phyloP scores from a whole-genome alignment of 2,797 vertebrate genomes.

The Ceryle rudis region DNA sequence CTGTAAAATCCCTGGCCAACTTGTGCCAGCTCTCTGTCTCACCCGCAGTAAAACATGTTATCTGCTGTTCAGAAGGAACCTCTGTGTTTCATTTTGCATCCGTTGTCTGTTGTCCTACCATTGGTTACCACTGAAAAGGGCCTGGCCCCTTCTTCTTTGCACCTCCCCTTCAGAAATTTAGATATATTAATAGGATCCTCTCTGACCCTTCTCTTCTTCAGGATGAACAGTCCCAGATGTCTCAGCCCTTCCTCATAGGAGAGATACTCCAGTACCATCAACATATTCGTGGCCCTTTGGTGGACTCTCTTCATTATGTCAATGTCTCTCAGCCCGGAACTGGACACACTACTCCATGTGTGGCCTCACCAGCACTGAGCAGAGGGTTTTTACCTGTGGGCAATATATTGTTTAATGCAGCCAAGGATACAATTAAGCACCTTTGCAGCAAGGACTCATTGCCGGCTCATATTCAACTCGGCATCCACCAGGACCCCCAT shows the following conservation, averaged over 20 bases:
- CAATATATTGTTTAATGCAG: background rate
- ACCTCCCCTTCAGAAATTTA: background rate
- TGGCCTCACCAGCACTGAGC: background rate
- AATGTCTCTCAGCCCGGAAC: background rate
- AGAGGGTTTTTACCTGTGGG: fast-evolving
- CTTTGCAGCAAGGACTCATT: background rate
- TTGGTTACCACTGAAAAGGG: background rate
- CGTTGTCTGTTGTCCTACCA: background rate
- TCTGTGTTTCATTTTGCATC: background rate
- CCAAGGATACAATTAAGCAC: background rate
- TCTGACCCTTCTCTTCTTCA: background rate
- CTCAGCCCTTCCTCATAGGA: background rate
- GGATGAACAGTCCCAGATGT: background rate
- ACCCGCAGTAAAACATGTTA: background rate
- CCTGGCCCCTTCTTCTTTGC: background rate
- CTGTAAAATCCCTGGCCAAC: background rate
- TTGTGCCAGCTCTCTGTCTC: fast-evolving
- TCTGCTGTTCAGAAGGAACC: background rate
- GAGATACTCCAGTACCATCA: background rate
- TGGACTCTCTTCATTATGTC: background rate
- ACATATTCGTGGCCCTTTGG: background rate
- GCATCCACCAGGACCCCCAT: background rate
- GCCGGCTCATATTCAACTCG: background rate
- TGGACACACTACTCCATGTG: background rate
- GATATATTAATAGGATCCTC: background rate